Conservation (phyloP, 2,113 vertebrate genomes). For the Ranitomeya imitator region DNA sequence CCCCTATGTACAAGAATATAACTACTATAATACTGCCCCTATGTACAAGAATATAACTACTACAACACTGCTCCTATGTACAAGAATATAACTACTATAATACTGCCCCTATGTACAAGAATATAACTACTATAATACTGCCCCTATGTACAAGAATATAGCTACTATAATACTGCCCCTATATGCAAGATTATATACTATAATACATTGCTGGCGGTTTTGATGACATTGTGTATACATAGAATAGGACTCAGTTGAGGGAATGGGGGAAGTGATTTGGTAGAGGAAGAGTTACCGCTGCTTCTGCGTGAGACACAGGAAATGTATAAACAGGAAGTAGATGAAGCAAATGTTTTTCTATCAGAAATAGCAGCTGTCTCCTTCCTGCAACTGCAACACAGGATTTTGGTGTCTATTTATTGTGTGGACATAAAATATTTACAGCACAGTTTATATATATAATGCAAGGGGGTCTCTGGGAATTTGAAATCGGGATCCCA, state of each 20-base stretch:
- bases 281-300: background rate
- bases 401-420: no score
- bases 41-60: no score
- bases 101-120: background rate
- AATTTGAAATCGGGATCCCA: no score
- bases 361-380: background rate
- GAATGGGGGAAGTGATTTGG: background rate
- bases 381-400: background rate
- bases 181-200: conserved; percentile 1
- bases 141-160: background rate
- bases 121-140: conserved; percentile 3
- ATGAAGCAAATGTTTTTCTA: background rate
- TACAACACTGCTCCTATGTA: no score
- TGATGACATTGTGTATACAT: no score
- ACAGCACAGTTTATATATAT: no score
- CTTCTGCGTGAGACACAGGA: conserved; percentile 18
- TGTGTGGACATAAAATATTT: no score
- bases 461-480: no score
- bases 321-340: conserved; percentile 22
- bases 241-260: no score
- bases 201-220: background rate
- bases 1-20: no score
- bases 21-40: no score
- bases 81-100: background rate
- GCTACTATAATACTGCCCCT: background rate